Conservation (phyloP, 2,113 vertebrate genomes). For the Raja brachyura region DNA sequence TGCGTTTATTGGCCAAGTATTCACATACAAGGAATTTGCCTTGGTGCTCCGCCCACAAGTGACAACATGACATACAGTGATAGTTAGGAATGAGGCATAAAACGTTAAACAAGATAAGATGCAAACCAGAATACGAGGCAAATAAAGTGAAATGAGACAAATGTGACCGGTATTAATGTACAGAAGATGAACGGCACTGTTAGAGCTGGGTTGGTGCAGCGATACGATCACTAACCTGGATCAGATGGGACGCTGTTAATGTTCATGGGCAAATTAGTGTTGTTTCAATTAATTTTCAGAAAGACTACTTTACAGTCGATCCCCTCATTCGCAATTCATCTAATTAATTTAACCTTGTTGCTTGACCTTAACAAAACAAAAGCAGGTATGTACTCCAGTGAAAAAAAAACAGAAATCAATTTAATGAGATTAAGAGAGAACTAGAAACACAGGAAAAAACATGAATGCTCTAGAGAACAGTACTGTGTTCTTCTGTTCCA, state of each 20-base stretch:
- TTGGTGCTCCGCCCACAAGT: too few species aligned
- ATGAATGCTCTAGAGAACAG: neutral
- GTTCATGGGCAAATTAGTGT: neutral
- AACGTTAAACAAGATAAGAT: neutral
- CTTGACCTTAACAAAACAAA: neutral
- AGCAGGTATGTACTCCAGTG: neutral
- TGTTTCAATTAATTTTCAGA: conserved; percentile 17
- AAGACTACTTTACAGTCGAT: neutral
- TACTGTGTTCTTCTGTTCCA: too few species aligned
- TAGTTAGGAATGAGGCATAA: too few species aligned
- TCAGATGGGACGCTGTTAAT: conserved; percentile 15
- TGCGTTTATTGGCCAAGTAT: too few species aligned
- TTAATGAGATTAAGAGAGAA: neutral
- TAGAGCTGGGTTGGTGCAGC: neutral
- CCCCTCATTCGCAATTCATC: neutral
- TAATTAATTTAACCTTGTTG: conserved; percentile 21
- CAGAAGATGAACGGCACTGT: neutral
- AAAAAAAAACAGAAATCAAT: neutral
- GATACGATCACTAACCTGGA: neutral
- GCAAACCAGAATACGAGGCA: neutral
- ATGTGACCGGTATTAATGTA: neutral
- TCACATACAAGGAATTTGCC: too few species aligned
- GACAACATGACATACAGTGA: too few species aligned
- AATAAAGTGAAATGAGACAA: neutral
- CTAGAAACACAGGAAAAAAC: neutral